phyloP scores from a whole-genome alignment of 2,113 vertebrate genomes.

The Psittacus erithacus region DNA sequence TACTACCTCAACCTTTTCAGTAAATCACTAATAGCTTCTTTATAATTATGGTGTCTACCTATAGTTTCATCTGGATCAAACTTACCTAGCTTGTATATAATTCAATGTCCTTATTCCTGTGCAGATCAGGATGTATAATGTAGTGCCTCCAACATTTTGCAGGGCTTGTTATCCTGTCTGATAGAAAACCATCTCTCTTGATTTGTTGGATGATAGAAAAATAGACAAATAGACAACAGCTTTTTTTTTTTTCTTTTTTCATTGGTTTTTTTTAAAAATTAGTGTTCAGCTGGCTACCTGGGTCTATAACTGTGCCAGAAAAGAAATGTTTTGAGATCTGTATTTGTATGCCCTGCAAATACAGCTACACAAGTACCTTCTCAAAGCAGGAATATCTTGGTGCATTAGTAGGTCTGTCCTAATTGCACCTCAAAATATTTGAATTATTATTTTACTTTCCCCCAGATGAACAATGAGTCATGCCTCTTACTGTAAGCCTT shows the following conservation, averaged over 20 bases:
- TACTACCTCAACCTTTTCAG: not conserved
- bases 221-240: not conserved
- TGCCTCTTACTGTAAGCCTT: slow-evolving; percentile 3
- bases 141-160: not conserved
- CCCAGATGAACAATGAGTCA: not conserved
- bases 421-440: slow-evolving; percentile 1
- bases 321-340: not conserved
- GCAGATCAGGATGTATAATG: not conserved
- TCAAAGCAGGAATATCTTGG: not conserved
- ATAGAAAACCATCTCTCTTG: not conserved
- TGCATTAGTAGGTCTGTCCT: not conserved
- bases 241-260: not conserved
- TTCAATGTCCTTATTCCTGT: not conserved
- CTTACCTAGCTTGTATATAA: not conserved
- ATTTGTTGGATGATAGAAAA: not conserved
- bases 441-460: not conserved
- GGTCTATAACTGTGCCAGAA: not conserved
- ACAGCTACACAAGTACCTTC: not conserved
- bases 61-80: not conserved
- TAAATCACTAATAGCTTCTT: not conserved
- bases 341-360: not conserved
- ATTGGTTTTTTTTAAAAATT: not conserved
- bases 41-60: not conserved
- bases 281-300: not conserved
- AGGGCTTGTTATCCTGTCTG: not conserved